A percentile compares a stretch with the other conserved stretches of the same genome.
These are phyloP conservation scores for Plagiodera versicolora DNA, from an alignment of 2,888 invertebrate genomes.

Conservation along the genomic window DNA sequence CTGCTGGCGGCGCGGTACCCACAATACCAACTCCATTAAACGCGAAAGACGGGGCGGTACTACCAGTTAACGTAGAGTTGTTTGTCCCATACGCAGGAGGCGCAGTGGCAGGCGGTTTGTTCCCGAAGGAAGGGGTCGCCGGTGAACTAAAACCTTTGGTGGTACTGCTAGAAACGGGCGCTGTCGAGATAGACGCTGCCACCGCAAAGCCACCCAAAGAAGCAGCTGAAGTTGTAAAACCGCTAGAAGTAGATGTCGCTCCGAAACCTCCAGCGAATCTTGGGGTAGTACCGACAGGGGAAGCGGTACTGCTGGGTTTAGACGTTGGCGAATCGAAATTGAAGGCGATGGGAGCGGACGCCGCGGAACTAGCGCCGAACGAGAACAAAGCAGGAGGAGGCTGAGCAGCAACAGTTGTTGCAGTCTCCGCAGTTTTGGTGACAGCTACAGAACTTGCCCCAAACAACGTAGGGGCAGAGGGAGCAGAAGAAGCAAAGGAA, in stretches of 20 bases:
- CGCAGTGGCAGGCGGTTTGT: conserved; percentile 5
- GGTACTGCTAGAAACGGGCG: too few species aligned
- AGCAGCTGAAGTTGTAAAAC: conserved; percentile 5
- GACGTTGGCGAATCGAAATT: conserved; percentile 21
- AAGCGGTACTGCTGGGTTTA: conserved; percentile 9
- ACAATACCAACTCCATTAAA: not conserved
- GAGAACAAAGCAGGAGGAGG: conserved; percentile 3
- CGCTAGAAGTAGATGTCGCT: conserved; percentile 2
- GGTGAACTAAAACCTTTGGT: conserved; percentile 8
- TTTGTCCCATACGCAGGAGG: conserved; percentile 8
- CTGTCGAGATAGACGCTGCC: too few species aligned
- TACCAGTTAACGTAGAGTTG: not conserved
- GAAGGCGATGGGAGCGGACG: conserved; percentile 12
- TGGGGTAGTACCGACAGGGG: not conserved
- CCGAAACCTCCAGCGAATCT: too few species aligned
- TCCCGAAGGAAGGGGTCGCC: conserved; percentile 3
- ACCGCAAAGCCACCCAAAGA: not conserved
- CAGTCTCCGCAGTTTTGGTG: not conserved
- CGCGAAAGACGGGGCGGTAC: not conserved
- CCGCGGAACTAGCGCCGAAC: not conserved
- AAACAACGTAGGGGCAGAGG: not conserved
- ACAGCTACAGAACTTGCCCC: not conserved
- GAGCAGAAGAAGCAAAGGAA: not conserved
- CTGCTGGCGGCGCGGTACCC: not conserved
- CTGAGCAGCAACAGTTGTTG: too few species aligned